phyloP scores from a whole-genome alignment of 2,888 invertebrate genomes.

The Tinea trinotella region DNA sequence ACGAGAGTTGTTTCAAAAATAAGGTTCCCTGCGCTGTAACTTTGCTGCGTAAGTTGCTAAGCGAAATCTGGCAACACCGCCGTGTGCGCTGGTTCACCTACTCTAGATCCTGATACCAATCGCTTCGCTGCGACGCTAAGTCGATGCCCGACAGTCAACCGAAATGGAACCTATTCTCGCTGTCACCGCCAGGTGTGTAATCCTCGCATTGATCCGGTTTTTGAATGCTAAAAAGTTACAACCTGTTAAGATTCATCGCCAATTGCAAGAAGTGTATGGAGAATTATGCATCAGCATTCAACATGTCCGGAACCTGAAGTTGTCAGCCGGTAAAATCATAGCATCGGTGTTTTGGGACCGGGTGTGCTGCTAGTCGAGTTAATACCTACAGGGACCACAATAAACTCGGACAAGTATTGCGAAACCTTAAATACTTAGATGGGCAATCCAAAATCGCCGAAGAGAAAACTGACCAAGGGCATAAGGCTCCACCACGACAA shows the following conservation, averaged over 20 bases:
- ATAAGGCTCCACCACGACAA: conserved; percentile 6
- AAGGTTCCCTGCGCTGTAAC: conserved; percentile 3
- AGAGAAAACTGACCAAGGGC: conserved; percentile 8
- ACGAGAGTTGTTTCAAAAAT: not conserved
- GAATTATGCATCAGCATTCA: not conserved
- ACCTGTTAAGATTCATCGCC: not conserved
- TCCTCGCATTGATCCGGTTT: not conserved
- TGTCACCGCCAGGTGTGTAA: not conserved
- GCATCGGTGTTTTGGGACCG: conserved; percentile 4
- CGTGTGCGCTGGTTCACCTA: not conserved
- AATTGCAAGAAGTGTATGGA: not conserved
- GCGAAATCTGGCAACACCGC: conserved; percentile 6
- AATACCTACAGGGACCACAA: conserved; percentile 4
- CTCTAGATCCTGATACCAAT: not conserved
- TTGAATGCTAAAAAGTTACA: not conserved
- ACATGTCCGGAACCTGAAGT: too few species aligned
- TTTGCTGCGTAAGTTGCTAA: not conserved
- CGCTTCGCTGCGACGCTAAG: not conserved
- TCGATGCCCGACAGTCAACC: not conserved
- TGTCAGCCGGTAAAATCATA: not conserved
- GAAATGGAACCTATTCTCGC: not conserved
- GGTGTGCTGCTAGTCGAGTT: too few species aligned
- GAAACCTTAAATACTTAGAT: not conserved
- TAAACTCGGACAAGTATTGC: conserved; percentile 1
- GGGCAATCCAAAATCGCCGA: conserved; percentile 4